Conservation (phyloP, 2,113 vertebrate genomes). For the Plecturocebus donacophilus region DNA sequence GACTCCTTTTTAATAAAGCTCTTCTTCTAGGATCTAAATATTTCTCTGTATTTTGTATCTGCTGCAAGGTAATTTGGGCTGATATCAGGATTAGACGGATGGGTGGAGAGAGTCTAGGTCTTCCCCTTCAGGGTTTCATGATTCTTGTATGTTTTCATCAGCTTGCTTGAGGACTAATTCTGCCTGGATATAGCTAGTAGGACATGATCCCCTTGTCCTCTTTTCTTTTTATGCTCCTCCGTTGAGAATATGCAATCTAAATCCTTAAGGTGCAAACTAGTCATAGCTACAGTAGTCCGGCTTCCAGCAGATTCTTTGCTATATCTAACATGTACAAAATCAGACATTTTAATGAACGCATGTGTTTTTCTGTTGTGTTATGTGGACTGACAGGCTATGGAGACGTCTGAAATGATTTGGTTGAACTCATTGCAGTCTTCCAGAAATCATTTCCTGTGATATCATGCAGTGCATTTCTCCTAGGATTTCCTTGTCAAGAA, state of each 20-base stretch:
- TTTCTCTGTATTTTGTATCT: background rate
- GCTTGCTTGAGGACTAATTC: constrained; percentile 75
- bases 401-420: constrained; percentile 75
- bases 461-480: constrained; percentile 77
- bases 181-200: constrained; percentile 71
- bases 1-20: background rate
- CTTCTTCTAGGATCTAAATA: constrained; percentile 17
- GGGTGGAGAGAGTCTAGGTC: background rate
- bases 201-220: constrained; percentile 50
- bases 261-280: constrained; percentile 39
- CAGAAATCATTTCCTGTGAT: constrained; percentile 79
- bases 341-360: constrained; percentile 51
- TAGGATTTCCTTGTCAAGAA: constrained; percentile 76
- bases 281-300: constrained; percentile 5
- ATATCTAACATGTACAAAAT: constrained; percentile 32
- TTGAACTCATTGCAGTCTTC: constrained; percentile 74
- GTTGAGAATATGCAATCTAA: constrained; percentile 73
- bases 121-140: background rate
- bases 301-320: constrained; percentile 44
- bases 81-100: background rate
- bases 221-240: constrained; percentile 68
- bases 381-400: constrained; percentile 44
- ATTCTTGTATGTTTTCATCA: constrained; percentile 71
- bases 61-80: constrained; percentile 5
- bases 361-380: background rate